Evolutionary conservation across 2,888 invertebrate species (phyloP).

Genomic region (Lacanobia wlatinum): DNA sequence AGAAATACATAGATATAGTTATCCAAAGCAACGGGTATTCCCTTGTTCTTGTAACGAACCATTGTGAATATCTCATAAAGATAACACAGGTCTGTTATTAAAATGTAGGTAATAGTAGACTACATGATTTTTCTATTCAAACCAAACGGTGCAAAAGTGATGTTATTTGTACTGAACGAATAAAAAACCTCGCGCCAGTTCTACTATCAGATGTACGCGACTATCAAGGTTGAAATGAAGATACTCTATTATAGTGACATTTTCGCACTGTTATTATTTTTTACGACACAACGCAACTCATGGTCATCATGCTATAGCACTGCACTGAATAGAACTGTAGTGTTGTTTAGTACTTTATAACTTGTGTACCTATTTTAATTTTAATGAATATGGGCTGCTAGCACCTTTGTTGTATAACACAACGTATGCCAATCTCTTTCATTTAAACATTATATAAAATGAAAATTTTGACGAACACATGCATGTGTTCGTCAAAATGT

Average conservation of each 20-base stretch:
- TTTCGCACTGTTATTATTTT: constrained; percentile 71
- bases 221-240: constrained; percentile 69
- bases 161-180: constrained; percentile 40
- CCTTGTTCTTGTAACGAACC: background rate
- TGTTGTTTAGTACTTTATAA: constrained; percentile 43
- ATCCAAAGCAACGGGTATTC: background rate
- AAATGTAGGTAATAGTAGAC: constrained; percentile 1
- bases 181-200: constrained; percentile 57
- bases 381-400: background rate
- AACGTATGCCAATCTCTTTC: background rate
- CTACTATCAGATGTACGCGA: constrained; percentile 68
- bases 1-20: background rate
- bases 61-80: background rate
- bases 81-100: constrained; percentile 10
- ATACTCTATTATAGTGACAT: constrained; percentile 67
- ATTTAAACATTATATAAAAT: background rate
- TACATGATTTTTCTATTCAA: constrained; percentile 9
- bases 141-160: constrained; percentile 15
- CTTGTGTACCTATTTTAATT: constrained; percentile 14
- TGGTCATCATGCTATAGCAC: constrained; percentile 62
- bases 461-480: no score
- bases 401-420: background rate
- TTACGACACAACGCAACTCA: constrained; percentile 62
- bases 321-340: constrained; percentile 63
- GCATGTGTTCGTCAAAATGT: background rate